Percentiles rank a stretch among this genome's conserved stretches.
Conservation (phyloP, 2,888 invertebrate species). For the Dasysyrphus tricinctus region DNA sequence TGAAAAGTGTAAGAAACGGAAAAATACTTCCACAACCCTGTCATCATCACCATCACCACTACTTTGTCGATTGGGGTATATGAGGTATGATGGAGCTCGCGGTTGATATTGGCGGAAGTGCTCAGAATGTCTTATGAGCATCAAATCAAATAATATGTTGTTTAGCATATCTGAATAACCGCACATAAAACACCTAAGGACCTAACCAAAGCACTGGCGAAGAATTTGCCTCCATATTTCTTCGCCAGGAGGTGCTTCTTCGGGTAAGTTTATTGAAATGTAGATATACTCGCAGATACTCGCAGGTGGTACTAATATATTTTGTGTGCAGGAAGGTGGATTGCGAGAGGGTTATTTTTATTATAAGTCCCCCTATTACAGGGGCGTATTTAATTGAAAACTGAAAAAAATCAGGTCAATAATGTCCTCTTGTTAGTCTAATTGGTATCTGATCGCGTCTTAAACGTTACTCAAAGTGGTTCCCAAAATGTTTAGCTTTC, state of each 20-base stretch:
- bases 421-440: no score
- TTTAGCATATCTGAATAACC: slow-evolving; percentile 65
- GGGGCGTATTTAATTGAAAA: background rate
- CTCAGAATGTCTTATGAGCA: slow-evolving; percentile 59
- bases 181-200: slow-evolving; percentile 31
- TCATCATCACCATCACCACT: slow-evolving; percentile 61
- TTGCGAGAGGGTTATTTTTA: background rate
- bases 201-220: background rate
- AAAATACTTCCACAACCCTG: slow-evolving; percentile 53
- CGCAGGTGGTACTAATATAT: background rate
- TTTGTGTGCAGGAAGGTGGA: background rate
- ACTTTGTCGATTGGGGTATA: slow-evolving; percentile 7
- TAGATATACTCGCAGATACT: background rate
- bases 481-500: no score
- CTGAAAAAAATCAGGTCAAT: background rate
- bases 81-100: background rate
- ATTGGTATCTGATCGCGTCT: no score
- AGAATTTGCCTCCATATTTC: slow-evolving; percentile 26
- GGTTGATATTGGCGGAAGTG: slow-evolving; percentile 37
- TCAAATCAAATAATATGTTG: slow-evolving; percentile 68
- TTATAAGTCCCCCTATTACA: background rate
- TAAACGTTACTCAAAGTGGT: no score
- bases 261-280: background rate
- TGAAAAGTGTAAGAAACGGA: slow-evolving; percentile 23
- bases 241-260: background rate